Conservation (phyloP, 2,113 vertebrate species). For the Gorilla gorilla region DNA sequence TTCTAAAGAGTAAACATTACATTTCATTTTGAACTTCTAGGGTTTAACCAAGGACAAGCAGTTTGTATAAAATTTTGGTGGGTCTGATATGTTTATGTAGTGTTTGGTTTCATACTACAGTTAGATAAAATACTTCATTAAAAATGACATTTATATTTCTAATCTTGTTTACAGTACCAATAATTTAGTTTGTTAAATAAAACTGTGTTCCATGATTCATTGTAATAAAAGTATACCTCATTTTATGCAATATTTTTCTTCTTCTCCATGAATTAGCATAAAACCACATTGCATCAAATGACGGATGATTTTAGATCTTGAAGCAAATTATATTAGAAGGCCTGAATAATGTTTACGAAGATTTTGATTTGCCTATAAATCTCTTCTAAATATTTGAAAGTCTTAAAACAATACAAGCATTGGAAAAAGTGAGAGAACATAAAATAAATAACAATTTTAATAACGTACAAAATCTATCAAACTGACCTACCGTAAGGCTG, state of each 20-base stretch:
- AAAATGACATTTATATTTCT: conserved; percentile 30
- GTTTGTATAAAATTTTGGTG: background rate
- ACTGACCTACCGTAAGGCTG: background rate
- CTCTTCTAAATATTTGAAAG: conserved; percentile 55
- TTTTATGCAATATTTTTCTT: conserved; percentile 10
- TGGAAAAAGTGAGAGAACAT: background rate
- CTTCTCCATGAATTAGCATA: conserved; percentile 31
- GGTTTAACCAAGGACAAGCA: background rate
- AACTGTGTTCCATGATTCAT: conserved; percentile 22
- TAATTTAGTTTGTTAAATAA: conserved; percentile 60
- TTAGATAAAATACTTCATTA: conserved; percentile 49
- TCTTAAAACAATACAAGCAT: conserved; percentile 53
- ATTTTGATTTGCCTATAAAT: conserved; percentile 52
- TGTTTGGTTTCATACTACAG: background rate
- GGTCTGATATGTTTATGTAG: background rate
- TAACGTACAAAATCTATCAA: conserved; percentile 40
- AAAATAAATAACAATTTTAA: conserved; percentile 46
- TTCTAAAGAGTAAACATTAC: background rate
- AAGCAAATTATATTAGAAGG: conserved; percentile 46
- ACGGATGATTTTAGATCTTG: conserved; percentile 41
- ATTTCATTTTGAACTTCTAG: background rate
- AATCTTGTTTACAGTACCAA: conserved; percentile 31
- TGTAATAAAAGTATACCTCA: conserved; percentile 27
- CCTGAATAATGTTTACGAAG: conserved; percentile 44
- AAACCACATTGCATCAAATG: conserved; percentile 33